Evolutionary conservation across 2,888 invertebrate species (phyloP), one percentile per base, ranked within the genome.

Genomic region (Lissonota sp.): DNA sequence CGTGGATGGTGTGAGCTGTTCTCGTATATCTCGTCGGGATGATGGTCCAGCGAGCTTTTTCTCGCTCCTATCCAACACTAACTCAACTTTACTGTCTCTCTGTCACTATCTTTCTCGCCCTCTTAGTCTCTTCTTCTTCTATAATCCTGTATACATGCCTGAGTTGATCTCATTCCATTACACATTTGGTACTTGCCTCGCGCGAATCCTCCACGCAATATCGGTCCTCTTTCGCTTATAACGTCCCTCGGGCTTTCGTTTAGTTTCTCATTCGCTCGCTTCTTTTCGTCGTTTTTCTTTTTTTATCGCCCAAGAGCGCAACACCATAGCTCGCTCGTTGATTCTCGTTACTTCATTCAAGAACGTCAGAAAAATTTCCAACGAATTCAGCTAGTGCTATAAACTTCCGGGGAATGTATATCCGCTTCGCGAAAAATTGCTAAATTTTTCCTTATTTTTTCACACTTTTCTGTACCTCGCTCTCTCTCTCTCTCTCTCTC

Each of bases 141-240:
- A 8, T 37, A 51, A 51, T 60, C 44, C 37, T 66, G 16, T 63
- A 70, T 62, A 66, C 44, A 57, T 16, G 39, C 49, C 49, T 63
- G 53, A 74, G 62, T 58, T 70, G 58, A 67, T 66, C 72, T 66
- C 62, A 67, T 79, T 62, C 70, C 26, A 75, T 70, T 72, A 75
- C 75, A 66, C 70, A 64, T 64, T 64, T 58, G 51, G 69, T 63
- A 58, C 62, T 46, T 7, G 44, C 62, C 14, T 62, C 12, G 63
- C 62, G 40, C 39, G 58, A 79, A 72, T 53, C 70, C 70, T 80
- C 53, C 14, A 64, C 53, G 79, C 74, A 79, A 79, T 79, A 74
- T 79, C 79, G 74, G 72, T 70, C 58, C 75, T 66, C 16, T 51
- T 37, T 49, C 72, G n/a, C 62, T 64, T 46, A 57, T 72, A 78